Percentiles rank a stretch among this genome's conserved stretches.
phyloP scores from a whole-genome alignment of 2,797 vertebrate species.

The Adelosebastes latens region DNA sequence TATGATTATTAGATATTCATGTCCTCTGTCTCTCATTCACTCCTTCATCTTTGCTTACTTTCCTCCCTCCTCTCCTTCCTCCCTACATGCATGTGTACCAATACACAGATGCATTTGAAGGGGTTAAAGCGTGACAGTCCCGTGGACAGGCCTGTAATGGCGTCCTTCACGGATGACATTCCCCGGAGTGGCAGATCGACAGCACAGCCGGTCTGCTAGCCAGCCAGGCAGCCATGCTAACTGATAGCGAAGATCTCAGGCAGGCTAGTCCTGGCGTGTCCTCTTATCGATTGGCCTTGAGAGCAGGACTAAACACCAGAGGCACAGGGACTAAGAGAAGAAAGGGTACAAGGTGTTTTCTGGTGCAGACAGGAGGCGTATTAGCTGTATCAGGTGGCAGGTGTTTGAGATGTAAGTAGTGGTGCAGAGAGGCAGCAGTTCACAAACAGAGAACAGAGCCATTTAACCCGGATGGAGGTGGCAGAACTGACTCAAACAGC shows the following conservation, averaged over 20 bases:
- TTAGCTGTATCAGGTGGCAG: background rate
- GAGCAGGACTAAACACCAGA: conserved; percentile 21
- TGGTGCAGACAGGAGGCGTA: background rate
- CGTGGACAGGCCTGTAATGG: conserved; percentile 36
- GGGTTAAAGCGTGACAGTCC: conserved; percentile 43
- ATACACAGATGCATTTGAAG: background rate
- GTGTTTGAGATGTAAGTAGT: background rate
- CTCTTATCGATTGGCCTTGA: conserved; percentile 43
- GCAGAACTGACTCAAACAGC: background rate
- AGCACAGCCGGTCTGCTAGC: background rate
- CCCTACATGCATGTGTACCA: background rate
- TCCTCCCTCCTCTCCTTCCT: background rate
- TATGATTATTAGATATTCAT: background rate
- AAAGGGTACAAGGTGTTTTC: background rate
- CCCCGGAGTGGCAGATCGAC: conserved; percentile 39
- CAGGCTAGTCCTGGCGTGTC: conserved; percentile 2
- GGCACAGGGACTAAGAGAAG: background rate
- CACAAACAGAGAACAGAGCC: background rate
- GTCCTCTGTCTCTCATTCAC: background rate
- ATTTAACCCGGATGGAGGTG: background rate
- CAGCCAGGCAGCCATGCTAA: conserved; percentile 30
- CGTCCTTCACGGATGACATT: conserved; percentile 70
- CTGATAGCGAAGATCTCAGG: conserved; percentile 50
- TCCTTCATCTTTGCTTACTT: background rate
- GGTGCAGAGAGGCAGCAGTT: background rate